Conservation (phyloP, 2,797 vertebrate genomes). For the Cephalopachus bancanus region DNA sequence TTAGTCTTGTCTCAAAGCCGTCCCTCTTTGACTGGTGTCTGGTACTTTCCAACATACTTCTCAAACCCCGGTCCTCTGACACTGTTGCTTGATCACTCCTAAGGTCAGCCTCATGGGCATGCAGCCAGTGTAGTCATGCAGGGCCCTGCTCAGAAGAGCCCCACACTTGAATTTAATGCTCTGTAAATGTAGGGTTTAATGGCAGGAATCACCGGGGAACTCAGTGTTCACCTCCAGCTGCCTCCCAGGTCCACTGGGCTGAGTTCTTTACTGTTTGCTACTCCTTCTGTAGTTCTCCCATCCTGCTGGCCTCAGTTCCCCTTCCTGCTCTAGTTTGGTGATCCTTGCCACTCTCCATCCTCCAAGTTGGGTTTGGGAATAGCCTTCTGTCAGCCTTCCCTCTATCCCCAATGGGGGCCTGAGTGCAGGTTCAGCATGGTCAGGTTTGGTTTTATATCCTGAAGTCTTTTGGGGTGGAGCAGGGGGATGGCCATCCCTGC, state of each 20-base stretch:
- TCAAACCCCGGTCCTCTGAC: too few species aligned
- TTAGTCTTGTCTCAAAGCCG: neutral
- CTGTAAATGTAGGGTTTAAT: neutral
- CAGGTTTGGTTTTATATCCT: neutral
- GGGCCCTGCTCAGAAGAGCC: neutral
- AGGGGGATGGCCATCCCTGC: neutral
- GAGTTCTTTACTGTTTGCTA: neutral
- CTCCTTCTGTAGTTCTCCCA: neutral
- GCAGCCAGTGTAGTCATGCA: accelerated
- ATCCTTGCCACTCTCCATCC: neutral
- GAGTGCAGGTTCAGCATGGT: neutral
- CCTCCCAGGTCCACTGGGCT: neutral
- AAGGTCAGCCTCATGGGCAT: too few species aligned
- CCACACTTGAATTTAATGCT: neutral
- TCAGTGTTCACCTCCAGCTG: neutral
- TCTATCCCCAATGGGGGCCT: neutral
- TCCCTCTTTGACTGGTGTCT: neutral
- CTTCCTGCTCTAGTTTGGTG: neutral
- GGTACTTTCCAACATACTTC: neutral
- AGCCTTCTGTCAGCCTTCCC: neutral
- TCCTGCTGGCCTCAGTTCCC: neutral
- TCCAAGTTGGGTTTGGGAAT: accelerated
- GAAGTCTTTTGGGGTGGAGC: neutral
- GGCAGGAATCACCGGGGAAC: too few species aligned
- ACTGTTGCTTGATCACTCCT: neutral